Evolutionary conservation across 1,140 invertebrate genomes (phyloP).

Genomic region (Drosophila ananassae): DNA sequence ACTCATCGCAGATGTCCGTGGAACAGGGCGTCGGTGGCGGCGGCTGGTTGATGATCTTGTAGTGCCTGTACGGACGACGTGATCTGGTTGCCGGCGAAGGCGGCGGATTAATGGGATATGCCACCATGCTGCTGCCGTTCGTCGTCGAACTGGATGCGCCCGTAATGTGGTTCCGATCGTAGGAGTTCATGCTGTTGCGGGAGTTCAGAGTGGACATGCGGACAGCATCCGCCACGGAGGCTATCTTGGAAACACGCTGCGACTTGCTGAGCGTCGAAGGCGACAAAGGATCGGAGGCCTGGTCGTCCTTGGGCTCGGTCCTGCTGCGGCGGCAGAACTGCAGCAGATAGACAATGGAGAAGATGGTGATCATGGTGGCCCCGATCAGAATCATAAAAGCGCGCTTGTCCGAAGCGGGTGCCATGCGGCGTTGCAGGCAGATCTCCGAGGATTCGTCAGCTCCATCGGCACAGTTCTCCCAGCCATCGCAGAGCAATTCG

Average conservation of each 20-base stretch:
- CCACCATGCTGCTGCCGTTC: slow-evolving; percentile 85
- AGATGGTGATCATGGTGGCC: slow-evolving; percentile 84
- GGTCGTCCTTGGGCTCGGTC: slow-evolving; percentile 85
- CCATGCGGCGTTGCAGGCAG: slow-evolving; percentile 84
- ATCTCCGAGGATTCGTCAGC: slow-evolving; percentile 88
- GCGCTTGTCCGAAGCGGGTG: slow-evolving; percentile 84
- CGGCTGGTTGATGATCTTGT: slow-evolving; percentile 91
- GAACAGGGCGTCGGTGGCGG: slow-evolving; percentile 97
- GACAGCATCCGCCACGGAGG: slow-evolving; percentile 86
- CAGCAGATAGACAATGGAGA: slow-evolving; percentile 84
- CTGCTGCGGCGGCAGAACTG: slow-evolving; percentile 85
- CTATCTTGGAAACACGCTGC: slow-evolving; percentile 84
- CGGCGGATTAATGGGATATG: slow-evolving; percentile 89
- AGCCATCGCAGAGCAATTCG: slow-evolving; percentile 87
- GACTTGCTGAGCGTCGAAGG: slow-evolving; percentile 85
- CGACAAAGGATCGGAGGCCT: slow-evolving; percentile 87
- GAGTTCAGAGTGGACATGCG: slow-evolving; percentile 88
- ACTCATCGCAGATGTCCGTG: slow-evolving; percentile 96
- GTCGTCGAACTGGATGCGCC: slow-evolving; percentile 92
- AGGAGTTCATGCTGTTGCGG: slow-evolving; percentile 87
- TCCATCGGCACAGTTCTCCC: slow-evolving; percentile 89
- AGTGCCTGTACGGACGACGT: slow-evolving; percentile 90
- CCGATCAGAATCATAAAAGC: slow-evolving; percentile 84
- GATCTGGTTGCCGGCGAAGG: slow-evolving; percentile 94
- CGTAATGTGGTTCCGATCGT: slow-evolving; percentile 92